phyloP scores from a whole-genome alignment of 2,888 invertebrate species.

The Drosophila merina region DNA sequence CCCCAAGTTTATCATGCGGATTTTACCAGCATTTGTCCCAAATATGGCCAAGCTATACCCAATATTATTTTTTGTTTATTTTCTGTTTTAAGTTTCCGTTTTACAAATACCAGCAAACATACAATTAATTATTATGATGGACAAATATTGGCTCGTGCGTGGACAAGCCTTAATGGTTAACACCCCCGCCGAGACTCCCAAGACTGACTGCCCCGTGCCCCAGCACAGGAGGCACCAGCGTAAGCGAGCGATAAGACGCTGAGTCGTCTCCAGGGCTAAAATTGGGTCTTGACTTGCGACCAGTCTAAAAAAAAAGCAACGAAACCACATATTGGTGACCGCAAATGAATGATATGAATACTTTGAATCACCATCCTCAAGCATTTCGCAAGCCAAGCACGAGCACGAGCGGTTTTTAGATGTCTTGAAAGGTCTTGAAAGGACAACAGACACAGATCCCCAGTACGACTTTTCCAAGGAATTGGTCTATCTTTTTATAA shows the following conservation, averaged over 20 bases:
- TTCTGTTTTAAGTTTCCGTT: slow-evolving; percentile 57
- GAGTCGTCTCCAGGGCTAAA: neutral
- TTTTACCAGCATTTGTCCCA: slow-evolving; percentile 39
- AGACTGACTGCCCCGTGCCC: slow-evolving; percentile 31
- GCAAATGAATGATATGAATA: no score
- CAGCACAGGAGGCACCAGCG: no score
- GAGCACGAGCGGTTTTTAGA: no score
- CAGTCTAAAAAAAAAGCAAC: no score
- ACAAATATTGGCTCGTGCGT: slow-evolving; percentile 39
- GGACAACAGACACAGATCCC: no score
- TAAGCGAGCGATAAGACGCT: slow-evolving; percentile 47
- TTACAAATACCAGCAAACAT: slow-evolving; percentile 46
- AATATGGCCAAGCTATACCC: slow-evolving; percentile 22
- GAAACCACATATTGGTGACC: no score
- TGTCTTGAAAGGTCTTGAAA: no score
- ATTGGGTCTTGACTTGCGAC: no score
- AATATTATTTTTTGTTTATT: slow-evolving; percentile 2
- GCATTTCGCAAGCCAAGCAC: no score
- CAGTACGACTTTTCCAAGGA: no score
- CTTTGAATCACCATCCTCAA: no score
- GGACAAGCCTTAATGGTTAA: slow-evolving; percentile 65
- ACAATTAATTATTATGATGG: slow-evolving; percentile 40
- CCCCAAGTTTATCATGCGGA: slow-evolving; percentile 22
- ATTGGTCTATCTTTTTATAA: no score
- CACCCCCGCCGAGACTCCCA: slow-evolving; percentile 17